phyloP scores from a whole-genome alignment of 2,797 vertebrate genomes.

The Somateria mollissima region DNA sequence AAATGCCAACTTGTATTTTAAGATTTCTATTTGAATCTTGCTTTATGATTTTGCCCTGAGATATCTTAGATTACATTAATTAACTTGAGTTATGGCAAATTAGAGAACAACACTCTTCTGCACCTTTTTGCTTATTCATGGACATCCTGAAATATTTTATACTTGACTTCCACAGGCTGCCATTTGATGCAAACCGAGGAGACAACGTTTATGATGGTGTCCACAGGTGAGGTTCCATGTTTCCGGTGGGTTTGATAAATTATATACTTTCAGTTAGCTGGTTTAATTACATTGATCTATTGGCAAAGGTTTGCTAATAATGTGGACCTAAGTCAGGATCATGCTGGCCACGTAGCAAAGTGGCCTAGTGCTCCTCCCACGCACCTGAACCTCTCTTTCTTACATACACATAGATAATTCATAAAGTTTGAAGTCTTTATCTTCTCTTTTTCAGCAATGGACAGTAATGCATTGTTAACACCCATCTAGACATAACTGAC shows the following conservation, averaged over 20 bases:
- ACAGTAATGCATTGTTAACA: background rate
- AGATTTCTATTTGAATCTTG: constrained; percentile 46
- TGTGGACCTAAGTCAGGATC: constrained; percentile 49
- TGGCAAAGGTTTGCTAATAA: constrained; percentile 60
- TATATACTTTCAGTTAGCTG: constrained; percentile 47
- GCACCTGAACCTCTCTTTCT: background rate
- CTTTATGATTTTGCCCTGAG: constrained; percentile 60
- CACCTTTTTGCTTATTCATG: constrained; percentile 40
- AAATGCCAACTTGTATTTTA: constrained; percentile 56
- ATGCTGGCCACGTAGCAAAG: background rate
- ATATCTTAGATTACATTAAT: constrained; percentile 55
- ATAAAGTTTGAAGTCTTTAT: constrained; percentile 28
- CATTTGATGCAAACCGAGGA: background rate
- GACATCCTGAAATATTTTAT: background rate
- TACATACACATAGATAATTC: background rate
- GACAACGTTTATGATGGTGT: constrained; percentile 14
- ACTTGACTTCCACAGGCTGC: background rate
- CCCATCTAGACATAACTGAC: constrained; percentile 7
- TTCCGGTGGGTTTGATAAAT: constrained; percentile 51
- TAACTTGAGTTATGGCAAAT: constrained; percentile 54
- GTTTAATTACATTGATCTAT: constrained; percentile 73
- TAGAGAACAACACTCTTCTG: constrained; percentile 46
- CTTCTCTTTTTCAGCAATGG: background rate
- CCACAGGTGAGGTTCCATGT: constrained; percentile 23
- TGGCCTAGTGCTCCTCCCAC: background rate